A percentile compares a stretch with the other conserved stretches of the same genome.
Conservation (phyloP, 2,888 invertebrate genomes). For the Chrysopilus asiliformis region DNA sequence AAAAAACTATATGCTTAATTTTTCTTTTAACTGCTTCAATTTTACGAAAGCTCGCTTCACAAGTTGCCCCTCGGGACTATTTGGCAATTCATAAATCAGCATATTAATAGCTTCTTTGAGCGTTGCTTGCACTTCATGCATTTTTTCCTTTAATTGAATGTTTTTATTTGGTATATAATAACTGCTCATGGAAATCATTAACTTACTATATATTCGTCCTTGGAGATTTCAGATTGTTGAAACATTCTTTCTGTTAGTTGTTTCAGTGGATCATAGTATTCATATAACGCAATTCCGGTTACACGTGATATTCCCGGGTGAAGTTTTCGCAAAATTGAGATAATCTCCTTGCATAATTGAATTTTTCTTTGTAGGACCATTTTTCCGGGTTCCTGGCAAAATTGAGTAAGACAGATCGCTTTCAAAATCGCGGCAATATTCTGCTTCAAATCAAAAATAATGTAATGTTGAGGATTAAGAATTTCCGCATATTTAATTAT, state of each 20-base stretch:
- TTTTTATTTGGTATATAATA: no score
- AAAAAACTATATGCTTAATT: neutral
- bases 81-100: slow-evolving; percentile 55
- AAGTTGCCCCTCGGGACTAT: slow-evolving; percentile 58
- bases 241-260: slow-evolving; percentile 51
- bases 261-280: slow-evolving; percentile 53
- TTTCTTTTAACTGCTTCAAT: slow-evolving; percentile 31
- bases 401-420: slow-evolving; percentile 37
- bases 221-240: slow-evolving; percentile 44
- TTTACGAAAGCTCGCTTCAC: slow-evolving; percentile 54
- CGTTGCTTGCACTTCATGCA: slow-evolving; percentile 43
- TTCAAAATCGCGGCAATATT: slow-evolving; percentile 47
- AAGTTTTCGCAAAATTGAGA: slow-evolving; percentile 48
- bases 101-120: slow-evolving; percentile 49
- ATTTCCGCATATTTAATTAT: slow-evolving; percentile 42
- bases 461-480: slow-evolving; percentile 51
- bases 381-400: slow-evolving; percentile 40
- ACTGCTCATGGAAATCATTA: slow-evolving; percentile 1
- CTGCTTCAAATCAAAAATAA: slow-evolving; percentile 56
- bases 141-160: slow-evolving; percentile 35
- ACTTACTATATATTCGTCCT: slow-evolving; percentile 40
- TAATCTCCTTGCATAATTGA: slow-evolving; percentile 49
- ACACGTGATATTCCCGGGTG: slow-evolving; percentile 42
- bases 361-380: slow-evolving; percentile 49
- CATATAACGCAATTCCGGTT: slow-evolving; percentile 59